These are phyloP conservation scores for Oceanites oceanicus DNA, from an alignment of 2,113 vertebrate species.

Conservation along the genomic window DNA sequence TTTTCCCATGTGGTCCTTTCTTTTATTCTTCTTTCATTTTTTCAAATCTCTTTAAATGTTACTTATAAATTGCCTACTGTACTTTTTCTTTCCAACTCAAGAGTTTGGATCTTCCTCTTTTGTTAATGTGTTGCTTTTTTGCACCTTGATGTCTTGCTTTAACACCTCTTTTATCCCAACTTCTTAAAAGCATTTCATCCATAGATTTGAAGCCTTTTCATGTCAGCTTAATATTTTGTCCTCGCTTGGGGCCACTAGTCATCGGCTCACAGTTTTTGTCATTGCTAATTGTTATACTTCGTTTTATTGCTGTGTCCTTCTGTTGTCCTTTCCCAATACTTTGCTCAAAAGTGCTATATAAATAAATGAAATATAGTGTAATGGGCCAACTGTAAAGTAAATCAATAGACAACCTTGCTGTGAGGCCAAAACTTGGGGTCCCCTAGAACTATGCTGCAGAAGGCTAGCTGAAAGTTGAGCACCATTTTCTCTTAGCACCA, in stretches of 20 bases:
- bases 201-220: background rate
- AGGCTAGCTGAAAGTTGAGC: background rate
- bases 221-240: background rate
- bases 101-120: background rate
- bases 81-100: background rate
- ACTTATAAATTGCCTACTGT: background rate
- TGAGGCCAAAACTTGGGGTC: background rate
- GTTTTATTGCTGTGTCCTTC: conserved; percentile 30
- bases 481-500: background rate
- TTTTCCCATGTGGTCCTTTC: background rate
- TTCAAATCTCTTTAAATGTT: background rate
- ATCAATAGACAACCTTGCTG: background rate
- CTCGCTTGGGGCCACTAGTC: background rate
- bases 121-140: background rate
- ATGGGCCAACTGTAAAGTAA: background rate
- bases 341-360: background rate
- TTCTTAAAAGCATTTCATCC: background rate
- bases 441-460: background rate
- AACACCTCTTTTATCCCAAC: background rate
- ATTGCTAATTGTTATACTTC: background rate
- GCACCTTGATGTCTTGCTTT: background rate
- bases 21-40: background rate
- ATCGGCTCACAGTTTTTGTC: background rate
- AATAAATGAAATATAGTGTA: conserved; percentile 3
- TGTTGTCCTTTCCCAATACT: conserved; percentile 6